phyloP scores from a whole-genome alignment of 1,140 invertebrate genomes.

The Muscidifurax raptorellus region DNA sequence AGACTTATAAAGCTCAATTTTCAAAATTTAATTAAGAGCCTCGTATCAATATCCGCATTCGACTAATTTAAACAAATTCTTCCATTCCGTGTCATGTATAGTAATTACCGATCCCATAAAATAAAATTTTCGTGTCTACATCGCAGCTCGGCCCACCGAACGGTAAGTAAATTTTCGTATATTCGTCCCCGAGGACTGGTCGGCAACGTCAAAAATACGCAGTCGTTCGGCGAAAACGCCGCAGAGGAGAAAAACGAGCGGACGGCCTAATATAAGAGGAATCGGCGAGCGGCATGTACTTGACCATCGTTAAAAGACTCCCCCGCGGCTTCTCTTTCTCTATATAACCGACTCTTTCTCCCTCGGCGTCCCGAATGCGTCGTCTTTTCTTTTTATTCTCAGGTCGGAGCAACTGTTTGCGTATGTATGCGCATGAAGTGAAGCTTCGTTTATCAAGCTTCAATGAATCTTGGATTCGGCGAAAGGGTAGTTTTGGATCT shows the following conservation, averaged over 20 bases:
- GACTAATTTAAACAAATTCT: background rate
- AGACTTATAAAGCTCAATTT: too few species aligned
- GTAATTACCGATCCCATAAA: background rate
- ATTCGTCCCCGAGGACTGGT: background rate
- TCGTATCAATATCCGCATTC: too few species aligned
- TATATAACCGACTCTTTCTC: background rate
- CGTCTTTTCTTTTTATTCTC: background rate
- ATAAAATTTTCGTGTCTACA: background rate
- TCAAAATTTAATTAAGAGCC: too few species aligned
- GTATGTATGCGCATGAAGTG: background rate
- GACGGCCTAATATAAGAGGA: background rate
- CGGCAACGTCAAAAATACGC: background rate
- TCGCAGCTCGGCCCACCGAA: background rate
- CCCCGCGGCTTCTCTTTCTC: background rate
- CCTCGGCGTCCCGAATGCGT: background rate
- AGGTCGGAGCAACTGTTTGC: background rate
- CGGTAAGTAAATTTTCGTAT: background rate
- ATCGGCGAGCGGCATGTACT: background rate
- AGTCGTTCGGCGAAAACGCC: too few species aligned
- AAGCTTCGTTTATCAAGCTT: background rate
- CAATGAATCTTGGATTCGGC: background rate
- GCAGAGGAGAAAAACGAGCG: background rate
- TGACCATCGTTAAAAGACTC: conserved; percentile 15
- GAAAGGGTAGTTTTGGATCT: background rate
- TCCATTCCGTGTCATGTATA: background rate